Evolutionary conservation across 1,140 invertebrate genomes (phyloP), one percentile per base, ranked within the genome.

Genomic region (Helicoverpa zea): DNA sequence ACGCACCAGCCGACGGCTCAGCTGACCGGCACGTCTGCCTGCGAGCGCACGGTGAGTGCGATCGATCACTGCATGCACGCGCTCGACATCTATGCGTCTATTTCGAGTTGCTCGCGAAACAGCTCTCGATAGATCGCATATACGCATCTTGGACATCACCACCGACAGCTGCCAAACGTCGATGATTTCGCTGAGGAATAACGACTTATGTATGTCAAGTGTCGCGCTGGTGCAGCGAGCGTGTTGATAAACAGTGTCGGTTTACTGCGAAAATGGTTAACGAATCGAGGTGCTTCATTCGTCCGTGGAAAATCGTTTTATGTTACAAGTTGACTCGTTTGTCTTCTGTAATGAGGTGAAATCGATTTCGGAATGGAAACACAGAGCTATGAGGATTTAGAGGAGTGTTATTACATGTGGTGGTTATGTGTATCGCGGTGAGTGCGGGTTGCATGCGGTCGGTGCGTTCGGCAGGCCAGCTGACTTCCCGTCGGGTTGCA

Each of bases 11-110:
- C 84, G 82, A 87, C 89, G 79, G 89, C 90, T 88, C 92, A 92
- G 91, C 93, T 92, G 91, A 93, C 89, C 88, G 89, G 85, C 86
- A 86, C 86, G 87, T 77, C 88, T 80, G 88, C 86, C 87, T 86
- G 74, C 87, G 86, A 93, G 81, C 92, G 93, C 93, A 93, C 92
- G 93, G 93, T 94, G 92, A 94, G 93, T 92, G 92, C 92, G 91
- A 90, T 90, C 92, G 89, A 90, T 92, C 86, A 88, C 85, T 92
- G 89, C 89, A 92, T 92, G 87, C 91, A 91, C 91, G 88, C 90
- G 89, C 89, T 83, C 83, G 78, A 87, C 88, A 89, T 82, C 84
- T 87, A 84, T 87, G 78, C 90, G 83, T 93, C 92, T 94, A 94
- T 94, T 94, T 94, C 87, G 88, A 94, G 91, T 88, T 86, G 90